Evolutionary conservation across 2,797 vertebrate species (phyloP).

Genomic region (Synaphobranchus kaupii): DNA sequence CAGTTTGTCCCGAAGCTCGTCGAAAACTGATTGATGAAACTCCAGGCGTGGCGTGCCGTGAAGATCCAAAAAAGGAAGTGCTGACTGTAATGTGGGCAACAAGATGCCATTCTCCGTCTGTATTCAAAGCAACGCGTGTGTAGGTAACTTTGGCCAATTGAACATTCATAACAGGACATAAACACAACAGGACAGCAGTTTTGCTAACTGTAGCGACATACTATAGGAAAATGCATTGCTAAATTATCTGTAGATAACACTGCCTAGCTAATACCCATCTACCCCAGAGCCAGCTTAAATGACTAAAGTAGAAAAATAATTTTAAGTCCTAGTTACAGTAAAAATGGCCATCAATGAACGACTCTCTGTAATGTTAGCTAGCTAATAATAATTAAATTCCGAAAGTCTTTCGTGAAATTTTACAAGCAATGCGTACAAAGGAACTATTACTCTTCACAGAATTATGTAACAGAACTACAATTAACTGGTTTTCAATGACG

Average conservation of each 20-base stretch:
- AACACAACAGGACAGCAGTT: not conserved
- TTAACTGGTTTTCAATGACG: not conserved
- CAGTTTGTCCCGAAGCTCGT: constrained; percentile 93
- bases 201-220: not conserved
- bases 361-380: not conserved
- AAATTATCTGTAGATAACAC: not conserved
- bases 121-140: not conserved
- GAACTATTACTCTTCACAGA: not conserved
- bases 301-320: not conserved
- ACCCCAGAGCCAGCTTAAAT: not conserved
- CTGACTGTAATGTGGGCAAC: constrained; percentile 93
- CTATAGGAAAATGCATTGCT: not conserved
- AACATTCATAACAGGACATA: not conserved
- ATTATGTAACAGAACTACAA: not conserved
- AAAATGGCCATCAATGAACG: not conserved
- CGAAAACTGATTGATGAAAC: constrained; percentile 98
- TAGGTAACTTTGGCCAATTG: not conserved
- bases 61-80: constrained; percentile 93
- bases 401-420: not conserved
- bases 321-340: not conserved
- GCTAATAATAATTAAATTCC: not conserved
- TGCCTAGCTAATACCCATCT: not conserved
- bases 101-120: constrained; percentile 96
- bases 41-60: constrained; percentile 94
- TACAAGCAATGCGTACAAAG: not conserved